Base-by-base conservation (phyloP, 2,113 vertebrate species). In the Lycocorax pyrrhopterus region DNA sequence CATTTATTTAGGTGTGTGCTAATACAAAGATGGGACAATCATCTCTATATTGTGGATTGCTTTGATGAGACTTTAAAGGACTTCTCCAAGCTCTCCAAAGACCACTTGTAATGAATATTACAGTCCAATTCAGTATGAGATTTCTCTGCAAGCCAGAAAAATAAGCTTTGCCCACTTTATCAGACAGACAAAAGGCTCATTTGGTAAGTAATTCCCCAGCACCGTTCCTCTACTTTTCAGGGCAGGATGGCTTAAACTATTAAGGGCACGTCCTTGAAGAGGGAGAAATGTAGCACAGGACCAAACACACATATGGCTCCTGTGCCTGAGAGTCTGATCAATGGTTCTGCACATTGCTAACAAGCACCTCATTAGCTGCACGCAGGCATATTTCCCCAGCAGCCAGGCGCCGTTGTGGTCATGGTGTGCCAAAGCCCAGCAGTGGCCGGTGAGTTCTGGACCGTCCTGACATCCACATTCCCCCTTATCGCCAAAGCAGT, bases 1-100 rank as follows among this genome's bases (percentile, higher is more conserved):
- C 46, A 58, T 93, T 86, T 93, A 64, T 90, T 95, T 84, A 90
- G 64, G 41, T 49, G n/a, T 66, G 77, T 89, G 76, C 73, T 87
- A 89, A 73, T 23, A 90, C 53, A 75, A 91, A 66, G 58, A 62
- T 53, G 43, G 49, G 11, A 78, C 76, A 82, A 72, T 27, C 37
- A 73, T 75, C 66, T 86, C 73, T 69, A 2, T 68, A 72, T 58
- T 7, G 1, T 46, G 71, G 60, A 58, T 75, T 41, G 23, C 80
- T 81, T 93, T 89, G 82, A 90, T 6, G 2, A 69, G 41, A 82
- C 44, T 90, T 84, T 71, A 82, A 95, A 90, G 71, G 62, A 92
- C 69, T 90, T 72, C 66, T 84, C 27, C 53, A 56, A 82, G 69
- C 78, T 93, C 66, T 89, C 78, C 73, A 78, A 88, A 94, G 53